These are phyloP conservation scores for Agonum fuliginosum DNA, from an alignment of 2,888 invertebrate species.

Conservation along the genomic window DNA sequence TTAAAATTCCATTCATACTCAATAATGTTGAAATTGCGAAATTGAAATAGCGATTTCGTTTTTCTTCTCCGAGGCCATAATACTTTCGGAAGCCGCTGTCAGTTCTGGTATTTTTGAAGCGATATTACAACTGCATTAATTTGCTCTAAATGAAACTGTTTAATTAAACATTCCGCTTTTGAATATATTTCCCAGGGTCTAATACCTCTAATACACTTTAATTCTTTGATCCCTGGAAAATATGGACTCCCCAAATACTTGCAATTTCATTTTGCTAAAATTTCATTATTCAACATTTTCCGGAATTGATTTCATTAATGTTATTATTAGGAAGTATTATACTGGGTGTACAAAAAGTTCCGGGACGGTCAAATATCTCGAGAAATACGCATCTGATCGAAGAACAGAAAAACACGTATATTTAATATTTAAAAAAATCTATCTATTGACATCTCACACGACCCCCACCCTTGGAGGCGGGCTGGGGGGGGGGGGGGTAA, in stretches of 20 bases:
- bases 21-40: slow-evolving; percentile 25
- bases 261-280: neutral
- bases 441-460: too few relatives aligned
- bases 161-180: neutral
- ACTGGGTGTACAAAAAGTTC: too few relatives aligned
- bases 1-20: slow-evolving; percentile 21
- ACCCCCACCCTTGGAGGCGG: too few relatives aligned
- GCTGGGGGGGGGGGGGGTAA: too few relatives aligned
- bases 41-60: slow-evolving; percentile 24
- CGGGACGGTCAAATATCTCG: too few relatives aligned
- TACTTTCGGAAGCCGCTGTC: neutral
- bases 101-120: neutral
- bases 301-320: neutral
- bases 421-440: too few relatives aligned
- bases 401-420: too few relatives aligned
- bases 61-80: slow-evolving; percentile 1
- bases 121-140: neutral
- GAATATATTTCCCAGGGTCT: neutral
- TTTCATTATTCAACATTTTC: neutral
- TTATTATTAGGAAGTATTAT: too few relatives aligned
- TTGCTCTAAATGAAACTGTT: neutral
- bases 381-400: too few relatives aligned
- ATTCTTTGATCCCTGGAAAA: neutral
- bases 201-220: neutral
- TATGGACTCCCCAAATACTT: neutral